Percentiles rank a stretch among this genome's conserved stretches.
Conservation (phyloP, 2,113 vertebrate genomes). For the Cyphomyrus discorhynchus region DNA sequence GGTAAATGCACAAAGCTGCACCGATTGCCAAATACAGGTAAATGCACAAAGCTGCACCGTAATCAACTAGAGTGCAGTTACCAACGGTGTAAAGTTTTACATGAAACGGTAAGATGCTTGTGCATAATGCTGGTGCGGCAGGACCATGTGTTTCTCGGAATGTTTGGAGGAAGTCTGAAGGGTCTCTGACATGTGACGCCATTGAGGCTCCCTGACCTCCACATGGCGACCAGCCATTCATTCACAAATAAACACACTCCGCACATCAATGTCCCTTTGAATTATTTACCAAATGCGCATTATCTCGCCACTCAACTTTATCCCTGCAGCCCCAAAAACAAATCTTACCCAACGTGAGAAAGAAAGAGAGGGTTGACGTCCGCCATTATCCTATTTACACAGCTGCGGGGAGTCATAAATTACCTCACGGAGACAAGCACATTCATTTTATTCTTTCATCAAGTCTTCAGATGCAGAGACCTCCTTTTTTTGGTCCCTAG, state of each 20-base stretch:
- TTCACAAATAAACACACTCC: conserved; percentile 14
- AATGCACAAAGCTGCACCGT: background rate
- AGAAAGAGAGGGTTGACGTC: conserved; percentile 14
- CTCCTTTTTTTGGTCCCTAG: conserved; percentile 24
- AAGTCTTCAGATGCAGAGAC: conserved; percentile 38
- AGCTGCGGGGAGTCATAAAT: conserved; percentile 44
- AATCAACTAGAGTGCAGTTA: background rate
- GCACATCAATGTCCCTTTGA: conserved; percentile 40
- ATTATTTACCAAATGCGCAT: conserved; percentile 50
- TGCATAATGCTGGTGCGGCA: too few relatives aligned
- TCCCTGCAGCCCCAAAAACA: conserved; percentile 21
- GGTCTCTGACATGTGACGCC: background rate
- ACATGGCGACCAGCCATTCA: background rate
- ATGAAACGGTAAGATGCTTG: background rate
- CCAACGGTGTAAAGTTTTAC: background rate
- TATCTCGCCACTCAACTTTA: conserved; percentile 22
- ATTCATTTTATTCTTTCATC: conserved; percentile 50
- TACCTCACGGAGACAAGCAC: conserved; percentile 44
- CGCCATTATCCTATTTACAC: conserved; percentile 48
- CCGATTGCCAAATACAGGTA: background rate
- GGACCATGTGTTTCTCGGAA: background rate
- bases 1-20: too few relatives aligned
- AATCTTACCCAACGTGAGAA: conserved; percentile 23
- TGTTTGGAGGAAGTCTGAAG: background rate
- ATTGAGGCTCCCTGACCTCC: background rate